Percentiles rank a stretch among this genome's conserved stretches.
These are phyloP conservation scores for Trogon melanurus DNA, from an alignment of 2,113 vertebrate species.

Conservation along the genomic window DNA sequence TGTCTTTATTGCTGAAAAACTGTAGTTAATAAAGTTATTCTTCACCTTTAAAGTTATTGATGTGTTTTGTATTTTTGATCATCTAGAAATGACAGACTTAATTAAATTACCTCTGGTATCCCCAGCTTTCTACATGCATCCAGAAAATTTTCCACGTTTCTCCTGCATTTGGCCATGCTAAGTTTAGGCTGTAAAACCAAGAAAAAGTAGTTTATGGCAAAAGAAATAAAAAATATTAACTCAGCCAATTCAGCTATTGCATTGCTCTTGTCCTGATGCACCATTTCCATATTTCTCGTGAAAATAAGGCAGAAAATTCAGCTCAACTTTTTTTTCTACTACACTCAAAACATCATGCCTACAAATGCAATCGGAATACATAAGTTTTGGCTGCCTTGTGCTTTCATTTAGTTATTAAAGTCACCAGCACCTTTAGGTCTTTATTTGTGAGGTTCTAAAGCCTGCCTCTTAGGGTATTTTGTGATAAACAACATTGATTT, in stretches of 20 bases:
- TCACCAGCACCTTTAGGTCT: neutral
- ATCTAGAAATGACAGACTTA: slow-evolving; percentile 13
- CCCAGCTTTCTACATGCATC: slow-evolving; percentile 95
- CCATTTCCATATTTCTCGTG: neutral
- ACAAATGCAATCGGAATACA: neutral
- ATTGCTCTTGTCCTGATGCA: neutral
- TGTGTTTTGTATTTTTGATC: neutral
- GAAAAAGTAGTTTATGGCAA: neutral
- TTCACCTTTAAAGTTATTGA: neutral
- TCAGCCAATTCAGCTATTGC: neutral
- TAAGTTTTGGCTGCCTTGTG: neutral
- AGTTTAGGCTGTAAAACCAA: slow-evolving; percentile 88
- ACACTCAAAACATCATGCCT: neutral
- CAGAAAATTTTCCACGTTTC: slow-evolving; percentile 97
- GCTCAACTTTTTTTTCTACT: neutral
- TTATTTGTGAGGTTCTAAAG: neutral
- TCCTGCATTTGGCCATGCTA: slow-evolving; percentile 98
- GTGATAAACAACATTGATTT: neutral
- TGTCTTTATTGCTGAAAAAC: neutral
- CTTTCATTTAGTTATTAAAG: neutral
- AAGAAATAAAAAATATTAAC: neutral
- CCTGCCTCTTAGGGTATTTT: neutral
- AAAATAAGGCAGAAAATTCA: neutral
- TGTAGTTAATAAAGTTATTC: neutral
- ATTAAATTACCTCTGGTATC: slow-evolving; percentile 88